phyloP scores from a whole-genome alignment of 2,888 invertebrate species.

The Geophilus truncorum region DNA sequence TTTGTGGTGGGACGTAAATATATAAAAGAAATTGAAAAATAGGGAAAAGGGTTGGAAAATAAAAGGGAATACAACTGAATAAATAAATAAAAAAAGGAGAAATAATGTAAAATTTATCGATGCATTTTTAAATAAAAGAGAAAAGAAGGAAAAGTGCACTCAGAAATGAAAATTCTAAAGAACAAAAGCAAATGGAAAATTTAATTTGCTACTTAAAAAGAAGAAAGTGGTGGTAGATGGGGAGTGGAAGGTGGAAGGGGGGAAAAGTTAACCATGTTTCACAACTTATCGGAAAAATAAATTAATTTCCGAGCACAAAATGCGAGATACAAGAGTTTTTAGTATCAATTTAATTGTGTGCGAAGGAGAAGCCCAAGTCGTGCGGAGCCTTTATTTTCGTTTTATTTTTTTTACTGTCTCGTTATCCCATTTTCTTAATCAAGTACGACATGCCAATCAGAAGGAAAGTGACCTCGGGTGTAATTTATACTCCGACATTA shows the following conservation, averaged over 20 bases:
- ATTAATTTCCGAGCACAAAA: background rate
- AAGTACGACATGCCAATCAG: background rate
- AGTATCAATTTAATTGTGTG: too few relatives aligned
- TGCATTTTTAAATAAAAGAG: background rate
- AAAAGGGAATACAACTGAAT: too few relatives aligned
- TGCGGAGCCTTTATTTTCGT: too few relatives aligned
- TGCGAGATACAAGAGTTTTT: too few relatives aligned
- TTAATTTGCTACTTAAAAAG: background rate
- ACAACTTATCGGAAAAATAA: background rate
- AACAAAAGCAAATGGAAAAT: background rate
- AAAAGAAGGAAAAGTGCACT: background rate
- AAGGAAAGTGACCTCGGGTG: background rate
- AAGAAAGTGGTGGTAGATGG: too few relatives aligned
- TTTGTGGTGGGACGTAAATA: too few relatives aligned
- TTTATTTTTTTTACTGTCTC: background rate
- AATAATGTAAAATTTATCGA: background rate
- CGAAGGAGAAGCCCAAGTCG: too few relatives aligned
- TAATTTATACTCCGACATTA: background rate
- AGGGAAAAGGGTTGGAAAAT: too few relatives aligned
- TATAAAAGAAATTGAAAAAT: background rate
- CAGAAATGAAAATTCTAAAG: background rate
- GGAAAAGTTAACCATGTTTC: too few relatives aligned
- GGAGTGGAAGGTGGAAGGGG: too few relatives aligned
- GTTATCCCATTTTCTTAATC: background rate
- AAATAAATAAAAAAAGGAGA: background rate